Evolutionary conservation across 2,113 vertebrate species (phyloP).

Genomic region (Antechinus flavipes): DNA sequence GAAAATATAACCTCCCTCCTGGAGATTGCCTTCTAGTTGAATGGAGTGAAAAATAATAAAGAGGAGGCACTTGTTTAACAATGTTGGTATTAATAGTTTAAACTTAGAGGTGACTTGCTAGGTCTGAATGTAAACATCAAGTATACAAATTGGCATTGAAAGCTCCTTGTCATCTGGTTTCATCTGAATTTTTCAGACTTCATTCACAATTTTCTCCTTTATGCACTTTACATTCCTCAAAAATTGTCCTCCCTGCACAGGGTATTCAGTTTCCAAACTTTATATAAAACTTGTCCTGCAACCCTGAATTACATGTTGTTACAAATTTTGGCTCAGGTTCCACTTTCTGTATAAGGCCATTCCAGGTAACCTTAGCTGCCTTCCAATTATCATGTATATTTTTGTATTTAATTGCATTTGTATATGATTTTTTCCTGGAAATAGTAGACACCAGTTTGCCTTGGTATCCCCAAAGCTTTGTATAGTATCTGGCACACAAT

Average conservation of each 20-base stretch:
- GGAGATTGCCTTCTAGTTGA: neutral
- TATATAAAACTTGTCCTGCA: neutral
- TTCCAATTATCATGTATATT: neutral
- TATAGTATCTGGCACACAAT: neutral
- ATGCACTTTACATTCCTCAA: neutral
- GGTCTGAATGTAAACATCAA: neutral
- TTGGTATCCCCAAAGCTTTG: neutral
- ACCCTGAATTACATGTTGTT: neutral
- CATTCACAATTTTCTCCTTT: neutral
- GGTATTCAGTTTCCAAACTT: neutral
- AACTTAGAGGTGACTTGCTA: constrained; percentile 49
- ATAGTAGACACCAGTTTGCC: neutral
- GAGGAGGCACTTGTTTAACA: neutral
- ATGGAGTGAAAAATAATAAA: neutral
- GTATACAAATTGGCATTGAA: neutral
- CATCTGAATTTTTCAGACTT: neutral
- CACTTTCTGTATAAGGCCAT: neutral
- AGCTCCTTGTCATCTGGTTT: neutral
- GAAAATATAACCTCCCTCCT: neutral
- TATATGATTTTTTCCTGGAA: neutral
- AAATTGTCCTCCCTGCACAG: neutral
- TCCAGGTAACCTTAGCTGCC: neutral
- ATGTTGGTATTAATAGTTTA: neutral
- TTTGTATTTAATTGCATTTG: neutral
- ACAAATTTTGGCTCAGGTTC: neutral